Conservation (phyloP, 2,113 vertebrate species). For the Pleuronectes platessa region DNA sequence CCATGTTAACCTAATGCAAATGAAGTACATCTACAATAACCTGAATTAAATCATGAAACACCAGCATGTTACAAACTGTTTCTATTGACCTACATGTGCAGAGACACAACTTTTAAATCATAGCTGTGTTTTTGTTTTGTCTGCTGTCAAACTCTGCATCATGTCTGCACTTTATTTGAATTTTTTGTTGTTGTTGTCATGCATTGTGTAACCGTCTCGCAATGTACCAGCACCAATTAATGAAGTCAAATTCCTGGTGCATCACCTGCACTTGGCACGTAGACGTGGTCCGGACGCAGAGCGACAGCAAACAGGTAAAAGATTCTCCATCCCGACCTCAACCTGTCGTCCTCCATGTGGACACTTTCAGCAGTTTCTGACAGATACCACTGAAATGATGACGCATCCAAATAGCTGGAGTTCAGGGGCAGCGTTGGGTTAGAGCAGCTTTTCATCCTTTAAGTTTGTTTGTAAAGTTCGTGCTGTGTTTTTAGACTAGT, state of each 20-base stretch:
- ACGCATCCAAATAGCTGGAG: too few relatives aligned
- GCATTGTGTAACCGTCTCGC: slow-evolving; percentile 32
- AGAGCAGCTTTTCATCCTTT: background rate
- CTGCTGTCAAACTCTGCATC: background rate
- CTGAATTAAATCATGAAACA: too few relatives aligned
- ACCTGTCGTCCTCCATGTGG: background rate
- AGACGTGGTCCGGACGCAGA: background rate
- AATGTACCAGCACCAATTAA: slow-evolving; percentile 37
- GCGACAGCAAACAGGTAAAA: too few relatives aligned
- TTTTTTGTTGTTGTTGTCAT: background rate
- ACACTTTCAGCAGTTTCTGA: background rate
- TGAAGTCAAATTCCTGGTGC: slow-evolving; percentile 34
- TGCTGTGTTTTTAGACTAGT: too few relatives aligned
- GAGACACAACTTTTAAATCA: background rate
- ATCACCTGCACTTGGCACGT: slow-evolving; percentile 23
- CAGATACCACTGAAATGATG: slow-evolving; percentile 12
- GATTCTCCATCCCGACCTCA: too few relatives aligned
- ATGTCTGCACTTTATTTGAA: slow-evolving; percentile 9
- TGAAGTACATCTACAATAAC: background rate
- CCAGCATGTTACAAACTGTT: background rate
- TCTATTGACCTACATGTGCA: background rate
- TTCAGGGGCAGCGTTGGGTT: background rate
- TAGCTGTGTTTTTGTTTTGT: slow-evolving; percentile 24
- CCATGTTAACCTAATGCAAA: background rate
- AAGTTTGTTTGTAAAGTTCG: background rate